Evolutionary conservation across 2,888 invertebrate species (phyloP).

Genomic region (Drosophila glabriapex): DNA sequence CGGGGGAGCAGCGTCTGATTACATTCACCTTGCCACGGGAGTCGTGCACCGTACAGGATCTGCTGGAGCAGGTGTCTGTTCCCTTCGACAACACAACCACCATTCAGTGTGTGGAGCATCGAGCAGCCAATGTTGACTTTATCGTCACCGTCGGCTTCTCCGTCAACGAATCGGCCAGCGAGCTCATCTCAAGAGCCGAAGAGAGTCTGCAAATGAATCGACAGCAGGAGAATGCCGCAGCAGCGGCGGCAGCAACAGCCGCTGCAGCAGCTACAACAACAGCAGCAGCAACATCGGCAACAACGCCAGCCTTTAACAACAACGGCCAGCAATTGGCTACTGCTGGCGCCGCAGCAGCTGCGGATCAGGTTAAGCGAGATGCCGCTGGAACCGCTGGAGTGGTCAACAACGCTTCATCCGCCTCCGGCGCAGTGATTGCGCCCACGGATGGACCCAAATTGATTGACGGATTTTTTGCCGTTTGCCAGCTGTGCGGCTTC

Average conservation of each 20-base stretch:
- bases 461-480: conserved; percentile 90
- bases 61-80: conserved; percentile 91
- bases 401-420: conserved; percentile 21
- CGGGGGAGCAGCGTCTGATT: conserved; percentile 92
- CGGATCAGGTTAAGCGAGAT: conserved; percentile 53
- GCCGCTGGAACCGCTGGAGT: conserved; percentile 10
- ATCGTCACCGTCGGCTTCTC: conserved; percentile 90
- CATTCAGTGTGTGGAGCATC: conserved; percentile 91
- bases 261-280: conserved; percentile 26
- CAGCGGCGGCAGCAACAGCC: conserved; percentile 45
- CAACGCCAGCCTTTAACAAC: conserved; percentile 30
- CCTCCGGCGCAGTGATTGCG: conserved; percentile 70
- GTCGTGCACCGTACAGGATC: conserved; percentile 93
- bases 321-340: conserved; percentile 27
- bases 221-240: conserved; percentile 75
- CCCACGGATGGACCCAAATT: conserved; percentile 87
- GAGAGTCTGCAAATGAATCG: conserved; percentile 84
- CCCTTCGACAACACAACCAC: conserved; percentile 89
- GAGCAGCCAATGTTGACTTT: conserved; percentile 91
- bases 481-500: conserved; percentile 93
- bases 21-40: conserved; percentile 93
- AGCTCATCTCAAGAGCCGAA: conserved; percentile 85
- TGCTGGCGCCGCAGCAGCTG: conserved; percentile 40
- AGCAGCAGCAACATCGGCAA: conserved; percentile 30
- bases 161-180: conserved; percentile 84